phyloP scores from a whole-genome alignment of 2,797 vertebrate genomes.

The Sebastiscus albofasciatus region DNA sequence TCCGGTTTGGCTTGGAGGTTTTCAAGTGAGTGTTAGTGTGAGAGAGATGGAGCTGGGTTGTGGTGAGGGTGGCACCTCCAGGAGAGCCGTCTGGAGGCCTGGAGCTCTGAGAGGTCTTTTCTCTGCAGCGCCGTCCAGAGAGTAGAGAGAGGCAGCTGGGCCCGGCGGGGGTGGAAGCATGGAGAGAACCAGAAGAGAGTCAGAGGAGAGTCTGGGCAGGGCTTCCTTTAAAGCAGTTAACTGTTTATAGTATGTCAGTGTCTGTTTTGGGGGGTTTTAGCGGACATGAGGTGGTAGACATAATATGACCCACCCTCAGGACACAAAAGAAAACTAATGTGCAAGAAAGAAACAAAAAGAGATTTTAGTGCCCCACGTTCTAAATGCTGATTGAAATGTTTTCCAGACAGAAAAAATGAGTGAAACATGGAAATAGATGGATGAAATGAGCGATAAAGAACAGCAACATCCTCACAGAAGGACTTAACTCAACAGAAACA shows the following conservation, averaged over 20 bases:
- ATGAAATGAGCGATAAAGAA: neutral
- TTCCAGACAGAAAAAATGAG: neutral
- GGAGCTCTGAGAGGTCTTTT: conserved; percentile 70
- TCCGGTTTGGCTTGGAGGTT: conserved; percentile 29
- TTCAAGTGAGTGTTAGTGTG: conserved; percentile 7
- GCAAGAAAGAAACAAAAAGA: neutral
- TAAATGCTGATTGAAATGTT: neutral
- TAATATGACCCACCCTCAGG: conserved; percentile 35
- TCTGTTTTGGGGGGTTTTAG: conserved; percentile 39
- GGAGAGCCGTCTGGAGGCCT: conserved; percentile 54
- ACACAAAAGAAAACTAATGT: neutral
- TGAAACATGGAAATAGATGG: neutral
- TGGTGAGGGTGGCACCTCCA: conserved; percentile 60
- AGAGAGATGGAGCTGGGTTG: conserved; percentile 30
- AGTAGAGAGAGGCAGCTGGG: conserved; percentile 36
- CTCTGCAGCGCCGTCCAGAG: conserved; percentile 36
- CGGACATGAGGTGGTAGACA: conserved; percentile 45
- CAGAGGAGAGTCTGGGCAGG: conserved; percentile 22
- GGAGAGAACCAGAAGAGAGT: neutral
- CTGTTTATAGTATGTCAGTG: conserved; percentile 40
- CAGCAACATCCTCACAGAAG: neutral
- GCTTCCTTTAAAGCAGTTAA: conserved; percentile 50
- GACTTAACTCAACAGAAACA: neutral
- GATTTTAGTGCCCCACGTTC: neutral
- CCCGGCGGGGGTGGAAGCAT: neutral